Evolutionary conservation across 1,140 invertebrate species (phyloP).

Genomic region (Aphis gossypii): DNA sequence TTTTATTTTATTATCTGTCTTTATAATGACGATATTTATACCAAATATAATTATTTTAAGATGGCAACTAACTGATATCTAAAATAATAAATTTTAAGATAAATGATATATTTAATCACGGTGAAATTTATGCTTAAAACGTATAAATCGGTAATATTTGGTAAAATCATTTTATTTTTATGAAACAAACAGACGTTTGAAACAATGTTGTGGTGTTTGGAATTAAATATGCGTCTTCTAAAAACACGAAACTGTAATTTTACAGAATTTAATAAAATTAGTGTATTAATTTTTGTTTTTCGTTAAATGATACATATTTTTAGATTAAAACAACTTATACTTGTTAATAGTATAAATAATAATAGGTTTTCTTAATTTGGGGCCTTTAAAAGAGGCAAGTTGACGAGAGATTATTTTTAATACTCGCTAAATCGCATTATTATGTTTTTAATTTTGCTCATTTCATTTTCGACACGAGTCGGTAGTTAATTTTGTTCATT

Average conservation of each 20-base stretch:
- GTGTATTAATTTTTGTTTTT: no score
- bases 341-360: neutral
- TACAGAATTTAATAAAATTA: no score
- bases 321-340: neutral
- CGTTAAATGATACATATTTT: neutral
- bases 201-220: no score
- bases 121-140: neutral
- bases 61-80: neutral
- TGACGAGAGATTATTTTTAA: neutral
- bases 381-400: neutral
- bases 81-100: no score
- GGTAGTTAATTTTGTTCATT: neutral
- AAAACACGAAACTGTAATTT: no score
- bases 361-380: no score
- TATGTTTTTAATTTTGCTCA: neutral
- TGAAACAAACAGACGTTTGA: neutral
- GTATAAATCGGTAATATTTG: neutral
- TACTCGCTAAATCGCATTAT: neutral
- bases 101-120: neutral
- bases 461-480: neutral
- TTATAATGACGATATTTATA: neutral
- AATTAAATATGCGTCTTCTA: no score
- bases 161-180: neutral
- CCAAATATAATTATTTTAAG: neutral
- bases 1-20: neutral